Conservation (phyloP, 2,888 invertebrate species). For the Cheilosia vulpina region DNA sequence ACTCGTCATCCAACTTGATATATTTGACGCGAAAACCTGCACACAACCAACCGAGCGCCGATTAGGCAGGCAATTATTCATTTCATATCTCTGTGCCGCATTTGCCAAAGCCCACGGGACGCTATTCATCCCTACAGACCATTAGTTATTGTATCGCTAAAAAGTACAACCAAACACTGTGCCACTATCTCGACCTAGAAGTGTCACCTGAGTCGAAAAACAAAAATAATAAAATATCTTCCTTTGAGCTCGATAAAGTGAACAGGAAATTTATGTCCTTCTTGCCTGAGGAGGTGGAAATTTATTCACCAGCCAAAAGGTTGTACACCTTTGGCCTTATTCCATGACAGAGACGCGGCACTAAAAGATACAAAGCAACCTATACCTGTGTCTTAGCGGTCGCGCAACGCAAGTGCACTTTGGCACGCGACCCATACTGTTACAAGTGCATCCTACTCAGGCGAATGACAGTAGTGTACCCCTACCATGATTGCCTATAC, state of each 20-base stretch:
- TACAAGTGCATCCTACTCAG: not conserved
- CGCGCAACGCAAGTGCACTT: constrained; percentile 63
- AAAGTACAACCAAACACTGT: not conserved
- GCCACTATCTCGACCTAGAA: constrained; percentile 25
- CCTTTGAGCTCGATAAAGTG: constrained; percentile 41
- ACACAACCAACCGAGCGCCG: not conserved
- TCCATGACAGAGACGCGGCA: constrained; percentile 10
- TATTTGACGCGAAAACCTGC: not conserved
- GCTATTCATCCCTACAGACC: not conserved
- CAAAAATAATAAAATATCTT: constrained; percentile 43
- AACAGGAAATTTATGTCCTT: constrained; percentile 46
- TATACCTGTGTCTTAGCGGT: constrained; percentile 29
- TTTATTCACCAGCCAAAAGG: constrained; percentile 39
- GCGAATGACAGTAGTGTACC: not conserved
- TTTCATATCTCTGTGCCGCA: constrained; percentile 16
- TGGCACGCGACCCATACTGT: constrained; percentile 56
- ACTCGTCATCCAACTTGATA: not conserved
- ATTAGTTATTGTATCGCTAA: constrained; percentile 19
- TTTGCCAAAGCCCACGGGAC: constrained; percentile 29
- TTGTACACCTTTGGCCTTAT: constrained; percentile 49
- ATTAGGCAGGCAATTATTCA: constrained; percentile 16
- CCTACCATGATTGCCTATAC: not conserved
- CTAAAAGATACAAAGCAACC: constrained; percentile 29
- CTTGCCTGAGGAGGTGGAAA: constrained; percentile 25
- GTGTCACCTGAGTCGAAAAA: constrained; percentile 19